phyloP scores from a whole-genome alignment of 2,888 invertebrate genomes.

The Orthosia gracilis region DNA sequence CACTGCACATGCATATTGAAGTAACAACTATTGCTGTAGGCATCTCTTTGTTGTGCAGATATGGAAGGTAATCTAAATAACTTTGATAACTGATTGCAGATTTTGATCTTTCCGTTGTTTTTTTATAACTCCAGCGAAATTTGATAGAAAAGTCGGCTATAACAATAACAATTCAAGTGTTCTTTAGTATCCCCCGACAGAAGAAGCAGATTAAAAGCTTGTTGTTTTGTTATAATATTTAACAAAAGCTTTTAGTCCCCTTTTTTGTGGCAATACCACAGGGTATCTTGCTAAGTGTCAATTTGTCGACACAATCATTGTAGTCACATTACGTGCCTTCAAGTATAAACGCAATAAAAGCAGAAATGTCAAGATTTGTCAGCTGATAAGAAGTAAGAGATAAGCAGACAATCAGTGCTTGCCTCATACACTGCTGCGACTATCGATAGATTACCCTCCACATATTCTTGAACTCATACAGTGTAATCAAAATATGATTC shows the following conservation, averaged over 20 bases:
- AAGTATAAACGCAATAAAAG: slow-evolving; percentile 19
- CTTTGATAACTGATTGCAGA: neutral
- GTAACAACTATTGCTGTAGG: slow-evolving; percentile 1
- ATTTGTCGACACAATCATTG: slow-evolving; percentile 20
- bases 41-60: neutral
- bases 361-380: slow-evolving; percentile 35
- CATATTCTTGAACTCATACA: neutral
- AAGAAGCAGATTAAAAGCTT: neutral
- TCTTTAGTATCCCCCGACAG: neutral
- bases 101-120: neutral
- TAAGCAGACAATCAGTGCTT: slow-evolving; percentile 29
- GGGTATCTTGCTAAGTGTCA: neutral
- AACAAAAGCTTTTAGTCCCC: no score
- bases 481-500: slow-evolving; percentile 7
- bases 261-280: neutral
- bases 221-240: neutral
- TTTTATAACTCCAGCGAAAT: neutral
- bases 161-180: neutral
- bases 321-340: slow-evolving; percentile 28
- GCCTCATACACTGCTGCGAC: slow-evolving; percentile 16
- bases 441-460: slow-evolving; percentile 2
- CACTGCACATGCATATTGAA: slow-evolving; percentile 13
- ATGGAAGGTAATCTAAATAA: neutral
- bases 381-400: slow-evolving; percentile 33
- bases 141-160: no score